Evolutionary conservation across 2,888 invertebrate genomes (phyloP).

Genomic region (Acronicta aceris): DNA sequence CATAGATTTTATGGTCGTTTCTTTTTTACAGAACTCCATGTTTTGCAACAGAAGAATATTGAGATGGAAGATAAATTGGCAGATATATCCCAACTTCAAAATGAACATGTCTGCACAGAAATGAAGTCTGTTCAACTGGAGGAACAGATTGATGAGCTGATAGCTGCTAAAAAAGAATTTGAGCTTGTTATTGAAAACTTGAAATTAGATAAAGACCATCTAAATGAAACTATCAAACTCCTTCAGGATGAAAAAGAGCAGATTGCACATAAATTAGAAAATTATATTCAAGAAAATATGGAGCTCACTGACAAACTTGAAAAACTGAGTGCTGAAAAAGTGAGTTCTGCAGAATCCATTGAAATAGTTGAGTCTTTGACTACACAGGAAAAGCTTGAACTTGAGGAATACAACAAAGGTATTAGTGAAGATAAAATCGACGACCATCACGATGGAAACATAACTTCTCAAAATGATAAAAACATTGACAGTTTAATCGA

Average conservation of each 20-base stretch:
- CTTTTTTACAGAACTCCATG: slow-evolving; percentile 84
- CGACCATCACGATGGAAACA: slow-evolving; percentile 60
- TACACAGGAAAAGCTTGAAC: slow-evolving; percentile 92
- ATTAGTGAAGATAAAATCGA: slow-evolving; percentile 69
- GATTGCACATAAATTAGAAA: slow-evolving; percentile 90
- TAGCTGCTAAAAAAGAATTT: slow-evolving; percentile 84
- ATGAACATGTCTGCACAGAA: slow-evolving; percentile 93
- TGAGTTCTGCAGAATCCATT: slow-evolving; percentile 93
- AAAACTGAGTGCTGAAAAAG: slow-evolving; percentile 92
- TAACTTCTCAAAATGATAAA: slow-evolving; percentile 79
- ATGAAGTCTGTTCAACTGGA: slow-evolving; percentile 94
- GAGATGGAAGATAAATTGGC: slow-evolving; percentile 90
- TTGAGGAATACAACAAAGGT: slow-evolving; percentile 91
- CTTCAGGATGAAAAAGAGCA: slow-evolving; percentile 90
- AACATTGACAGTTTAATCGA: slow-evolving; percentile 89
- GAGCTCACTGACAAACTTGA: slow-evolving; percentile 92
- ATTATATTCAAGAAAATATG: slow-evolving; percentile 92
- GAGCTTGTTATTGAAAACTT: slow-evolving; percentile 85
- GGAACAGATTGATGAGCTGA: slow-evolving; percentile 91
- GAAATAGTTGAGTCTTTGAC: slow-evolving; percentile 93
- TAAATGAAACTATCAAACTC: slow-evolving; percentile 87
- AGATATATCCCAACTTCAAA: slow-evolving; percentile 90
- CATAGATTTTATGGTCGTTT: slow-evolving; percentile 3
- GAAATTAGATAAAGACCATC: slow-evolving; percentile 86
- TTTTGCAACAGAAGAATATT: slow-evolving; percentile 90